Conservation (phyloP, 2,888 invertebrate genomes). For the Athalia circularis region DNA sequence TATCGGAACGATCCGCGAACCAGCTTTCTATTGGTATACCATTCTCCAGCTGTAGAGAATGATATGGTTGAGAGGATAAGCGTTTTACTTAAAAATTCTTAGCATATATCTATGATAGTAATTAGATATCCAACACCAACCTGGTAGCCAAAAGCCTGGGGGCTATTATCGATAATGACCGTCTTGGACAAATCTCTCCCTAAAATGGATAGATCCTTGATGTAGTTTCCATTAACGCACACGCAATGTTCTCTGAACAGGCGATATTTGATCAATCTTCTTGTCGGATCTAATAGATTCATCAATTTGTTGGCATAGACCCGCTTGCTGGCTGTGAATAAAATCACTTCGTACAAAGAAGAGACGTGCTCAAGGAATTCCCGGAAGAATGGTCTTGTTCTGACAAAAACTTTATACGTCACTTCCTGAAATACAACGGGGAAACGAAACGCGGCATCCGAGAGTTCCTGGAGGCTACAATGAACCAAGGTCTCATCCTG, state of each 20-base stretch:
- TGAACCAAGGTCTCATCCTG: slow-evolving; percentile 97
- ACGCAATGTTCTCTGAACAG: slow-evolving; percentile 97
- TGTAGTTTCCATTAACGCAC: slow-evolving; percentile 96
- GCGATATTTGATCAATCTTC: slow-evolving; percentile 93
- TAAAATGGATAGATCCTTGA: slow-evolving; percentile 94
- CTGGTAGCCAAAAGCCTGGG: slow-evolving; percentile 95
- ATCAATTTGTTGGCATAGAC: slow-evolving; percentile 96
- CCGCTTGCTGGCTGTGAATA: slow-evolving; percentile 96
- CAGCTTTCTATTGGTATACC: slow-evolving; percentile 98
- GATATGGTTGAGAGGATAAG: slow-evolving; percentile 43
- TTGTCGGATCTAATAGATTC: slow-evolving; percentile 91
- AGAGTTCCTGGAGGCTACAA: slow-evolving; percentile 93
- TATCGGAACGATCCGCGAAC: slow-evolving; percentile 94
- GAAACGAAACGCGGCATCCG: slow-evolving; percentile 95
- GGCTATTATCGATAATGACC: slow-evolving; percentile 91
- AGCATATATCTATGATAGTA: background rate
- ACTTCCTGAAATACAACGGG: slow-evolving; percentile 95
- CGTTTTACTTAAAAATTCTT: slow-evolving; percentile 17
- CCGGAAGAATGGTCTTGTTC: slow-evolving; percentile 92
- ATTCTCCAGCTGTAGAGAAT: slow-evolving; percentile 85
- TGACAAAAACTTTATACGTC: slow-evolving; percentile 89
- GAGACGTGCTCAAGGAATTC: slow-evolving; percentile 95
- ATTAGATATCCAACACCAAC: slow-evolving; percentile 71
- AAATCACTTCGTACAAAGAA: slow-evolving; percentile 91
- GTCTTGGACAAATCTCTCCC: slow-evolving; percentile 93